Conservation (phyloP, 2,888 invertebrate genomes). For the Drosophila formosana region DNA sequence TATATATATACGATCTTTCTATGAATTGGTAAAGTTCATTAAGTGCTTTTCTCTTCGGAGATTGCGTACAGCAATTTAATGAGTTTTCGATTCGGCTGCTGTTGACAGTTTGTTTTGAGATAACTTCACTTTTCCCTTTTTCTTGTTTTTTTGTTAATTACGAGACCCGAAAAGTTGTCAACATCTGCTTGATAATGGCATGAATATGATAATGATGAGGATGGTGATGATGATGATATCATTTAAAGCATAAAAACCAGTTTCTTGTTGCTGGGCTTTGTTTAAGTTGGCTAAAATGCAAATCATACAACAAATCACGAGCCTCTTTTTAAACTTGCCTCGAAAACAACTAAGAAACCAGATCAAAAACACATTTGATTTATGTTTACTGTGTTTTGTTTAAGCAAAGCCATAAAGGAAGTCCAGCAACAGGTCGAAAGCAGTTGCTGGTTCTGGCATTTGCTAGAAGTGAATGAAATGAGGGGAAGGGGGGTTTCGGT, state of each 20-base stretch:
- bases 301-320: constrained; percentile 13
- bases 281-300: constrained; percentile 21
- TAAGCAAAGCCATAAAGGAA: constrained; percentile 39
- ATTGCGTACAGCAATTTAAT: constrained; percentile 29
- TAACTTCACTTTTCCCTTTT: constrained; percentile 26
- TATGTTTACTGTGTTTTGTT: constrained; percentile 17
- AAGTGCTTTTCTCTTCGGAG: constrained; percentile 14
- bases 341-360: constrained; percentile 22
- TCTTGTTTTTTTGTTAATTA: constrained; percentile 40
- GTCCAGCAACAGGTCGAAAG: constrained; percentile 65
- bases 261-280: constrained; percentile 15
- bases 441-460: constrained; percentile 16
- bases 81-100: constrained; percentile 30
- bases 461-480: constrained; percentile 27
- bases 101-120: constrained; percentile 26
- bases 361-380: constrained; percentile 24
- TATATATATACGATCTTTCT: background rate
- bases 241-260: constrained; percentile 29
- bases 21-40: constrained; percentile 1
- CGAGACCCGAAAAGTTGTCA: constrained; percentile 34
- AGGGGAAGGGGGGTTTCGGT: constrained; percentile 27
- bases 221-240: constrained; percentile 35
- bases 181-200: constrained; percentile 35
- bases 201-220: constrained; percentile 45
- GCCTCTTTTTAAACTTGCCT: constrained; percentile 22